Evolutionary conservation across 2,113 vertebrate species (phyloP).

Genomic region (Macheiramphus alcinus): DNA sequence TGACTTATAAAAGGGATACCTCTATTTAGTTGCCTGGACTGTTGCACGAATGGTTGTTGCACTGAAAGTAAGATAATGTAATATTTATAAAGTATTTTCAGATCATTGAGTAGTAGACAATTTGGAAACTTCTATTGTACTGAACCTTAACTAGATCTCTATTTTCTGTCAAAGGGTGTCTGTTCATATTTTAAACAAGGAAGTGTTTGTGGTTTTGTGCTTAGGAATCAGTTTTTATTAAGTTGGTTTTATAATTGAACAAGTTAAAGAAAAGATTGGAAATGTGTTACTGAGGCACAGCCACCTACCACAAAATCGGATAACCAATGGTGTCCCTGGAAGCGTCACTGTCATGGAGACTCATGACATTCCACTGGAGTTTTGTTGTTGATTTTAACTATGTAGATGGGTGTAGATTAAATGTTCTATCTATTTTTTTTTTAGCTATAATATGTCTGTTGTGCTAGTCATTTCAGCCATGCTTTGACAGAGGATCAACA

Average conservation of each 20-base stretch:
- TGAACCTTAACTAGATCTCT: slow-evolving; percentile 14
- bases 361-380: background rate
- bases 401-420: background rate
- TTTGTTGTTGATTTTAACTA: background rate
- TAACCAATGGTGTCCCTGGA: background rate
- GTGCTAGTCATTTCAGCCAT: background rate
- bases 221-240: background rate
- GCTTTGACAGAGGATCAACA: background rate
- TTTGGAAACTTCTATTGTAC: slow-evolving; percentile 14
- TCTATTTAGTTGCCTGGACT: background rate
- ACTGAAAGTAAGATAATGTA: slow-evolving; percentile 8
- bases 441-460: background rate
- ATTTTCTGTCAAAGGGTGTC: background rate
- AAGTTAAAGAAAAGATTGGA: background rate
- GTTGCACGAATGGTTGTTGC: background rate
- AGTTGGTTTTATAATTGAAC: background rate
- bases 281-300: background rate
- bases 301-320: background rate
- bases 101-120: slow-evolving; percentile 34
- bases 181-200: background rate
- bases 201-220: background rate
- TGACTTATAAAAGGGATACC: background rate
- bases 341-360: background rate
- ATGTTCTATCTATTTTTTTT: background rate
- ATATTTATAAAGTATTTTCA: slow-evolving; percentile 35